phyloP scores from a whole-genome alignment of 2,888 invertebrate species.

The Operophtera brumata region DNA sequence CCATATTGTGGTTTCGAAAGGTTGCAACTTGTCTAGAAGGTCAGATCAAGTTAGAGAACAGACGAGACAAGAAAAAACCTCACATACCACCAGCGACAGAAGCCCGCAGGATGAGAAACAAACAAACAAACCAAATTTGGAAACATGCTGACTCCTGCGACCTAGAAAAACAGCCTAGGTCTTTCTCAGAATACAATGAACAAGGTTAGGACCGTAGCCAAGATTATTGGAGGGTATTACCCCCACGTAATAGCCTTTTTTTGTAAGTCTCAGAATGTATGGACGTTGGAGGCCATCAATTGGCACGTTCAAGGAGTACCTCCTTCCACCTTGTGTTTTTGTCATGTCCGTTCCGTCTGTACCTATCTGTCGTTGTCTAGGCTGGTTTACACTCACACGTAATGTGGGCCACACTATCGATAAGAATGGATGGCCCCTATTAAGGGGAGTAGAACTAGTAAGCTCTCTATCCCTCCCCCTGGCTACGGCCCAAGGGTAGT shows the following conservation, averaged over 20 bases:
- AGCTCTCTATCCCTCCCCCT: background rate
- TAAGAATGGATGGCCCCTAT: background rate
- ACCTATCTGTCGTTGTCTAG: background rate
- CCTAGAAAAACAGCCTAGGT: slow-evolving; percentile 76
- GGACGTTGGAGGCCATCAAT: background rate
- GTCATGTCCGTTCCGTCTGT: background rate
- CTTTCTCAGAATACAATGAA: slow-evolving; percentile 71
- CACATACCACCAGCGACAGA: slow-evolving; percentile 48
- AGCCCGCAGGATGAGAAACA: slow-evolving; percentile 64
- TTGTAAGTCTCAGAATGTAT: background rate
- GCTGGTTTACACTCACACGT: background rate
- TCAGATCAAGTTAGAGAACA: background rate
- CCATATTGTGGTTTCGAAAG: too few species aligned
- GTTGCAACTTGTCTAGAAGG: slow-evolving; percentile 3
- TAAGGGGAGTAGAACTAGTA: too few species aligned
- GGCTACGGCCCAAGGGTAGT: slow-evolving; percentile 15
- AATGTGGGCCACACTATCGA: background rate
- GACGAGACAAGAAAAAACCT: slow-evolving; percentile 43
- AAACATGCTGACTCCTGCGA: slow-evolving; percentile 78
- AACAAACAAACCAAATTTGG: slow-evolving; percentile 77
- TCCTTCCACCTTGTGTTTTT: background rate
- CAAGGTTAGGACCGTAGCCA: slow-evolving; percentile 16
- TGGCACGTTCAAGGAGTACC: background rate
- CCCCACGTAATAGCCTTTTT: background rate
- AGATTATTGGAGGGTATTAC: slow-evolving; percentile 2